phyloP scores from a whole-genome alignment of 2,113 vertebrate genomes.

The Maccullochella peelii region DNA sequence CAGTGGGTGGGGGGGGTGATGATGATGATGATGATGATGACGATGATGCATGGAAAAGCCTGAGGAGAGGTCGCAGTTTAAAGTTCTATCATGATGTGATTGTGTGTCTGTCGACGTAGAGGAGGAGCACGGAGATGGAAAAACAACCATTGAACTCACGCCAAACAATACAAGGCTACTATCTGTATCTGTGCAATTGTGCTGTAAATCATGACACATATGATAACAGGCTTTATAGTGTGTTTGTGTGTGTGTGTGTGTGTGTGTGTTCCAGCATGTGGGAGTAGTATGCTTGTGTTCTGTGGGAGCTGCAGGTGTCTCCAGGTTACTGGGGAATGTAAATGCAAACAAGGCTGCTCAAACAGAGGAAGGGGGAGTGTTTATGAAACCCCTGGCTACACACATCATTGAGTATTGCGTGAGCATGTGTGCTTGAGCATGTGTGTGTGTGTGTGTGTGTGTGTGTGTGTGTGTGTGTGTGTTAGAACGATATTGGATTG shows the following conservation, averaged over 20 bases:
- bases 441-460: not conserved
- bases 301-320: constrained; percentile 72
- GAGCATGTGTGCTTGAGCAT: not conserved
- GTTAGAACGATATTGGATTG: constrained; percentile 4
- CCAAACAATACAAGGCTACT: constrained; percentile 38
- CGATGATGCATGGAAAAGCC: constrained; percentile 57
- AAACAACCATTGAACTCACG: constrained; percentile 50
- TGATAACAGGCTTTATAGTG: constrained; percentile 30
- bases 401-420: constrained; percentile 46
- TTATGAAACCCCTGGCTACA: constrained; percentile 53
- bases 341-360: constrained; percentile 69
- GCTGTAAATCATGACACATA: constrained; percentile 54
- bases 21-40: constrained; percentile 19
- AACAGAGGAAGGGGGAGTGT: constrained; percentile 67
- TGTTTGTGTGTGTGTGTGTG: constrained; percentile 34
- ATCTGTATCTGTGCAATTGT: constrained; percentile 42
- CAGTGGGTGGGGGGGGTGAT: constrained; percentile 16
- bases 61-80: constrained; percentile 23
- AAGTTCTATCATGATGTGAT: constrained; percentile 15
- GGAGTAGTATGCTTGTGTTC: constrained; percentile 36
- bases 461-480: not conserved
- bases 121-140: constrained; percentile 33
- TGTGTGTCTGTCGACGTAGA: constrained; percentile 2
- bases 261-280: constrained; percentile 41
- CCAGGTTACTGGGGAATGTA: constrained; percentile 80